Evolutionary conservation across 2,888 invertebrate species (phyloP), one percentile per base, ranked within the genome.

Genomic region (Sarcophaga caerulescens): DNA sequence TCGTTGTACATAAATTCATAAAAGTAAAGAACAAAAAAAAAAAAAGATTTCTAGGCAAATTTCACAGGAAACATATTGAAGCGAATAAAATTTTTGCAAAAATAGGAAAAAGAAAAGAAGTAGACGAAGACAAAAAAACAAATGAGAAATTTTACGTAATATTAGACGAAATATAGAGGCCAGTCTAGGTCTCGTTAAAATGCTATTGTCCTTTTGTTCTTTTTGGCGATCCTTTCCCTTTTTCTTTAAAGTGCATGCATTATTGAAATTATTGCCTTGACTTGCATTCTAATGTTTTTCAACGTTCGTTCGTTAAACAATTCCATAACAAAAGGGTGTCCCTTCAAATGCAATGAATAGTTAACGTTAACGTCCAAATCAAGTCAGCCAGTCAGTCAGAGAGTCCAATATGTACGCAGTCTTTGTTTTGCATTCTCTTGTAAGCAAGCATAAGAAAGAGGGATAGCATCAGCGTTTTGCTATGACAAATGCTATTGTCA

Each of bases 51-150:
- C 78, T 73, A 84, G 79, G 79, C 52, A 80, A 65, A 80, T 84
- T 84, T 84, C 84, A n/a, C 12, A 14, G 47, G 79, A 84, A 84
- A 78, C 60, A 10, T 75, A 57, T 52, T 14, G 52, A 52, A 52
- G 5, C 12, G 52, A 14, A 52, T 0, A 52, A 52, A 52, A 4
- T 14, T 17, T 52, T 14, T 4, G 52, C 4, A 52, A 52, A 52
- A 52, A 52, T 12, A 5, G 14, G 17, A 52, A 14, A 52, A 52
- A 1, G 14, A 52, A 14, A 14, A 52, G 47, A 4, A 47, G 8
- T 8, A 35, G 35, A 35, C 1, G 1, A 35, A 35, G 35, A 35
- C 10, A 2, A 35, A 8, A 35, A 52, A 52, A 52, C 12, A 52
- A 52, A 52, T 52, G 12, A 52, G 14, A 5, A 52, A 52, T 17